A percentile compares a stretch with the other conserved stretches of the same genome.
phyloP scores from a whole-genome alignment of 1,140 invertebrate species.

The Trachymyrmex cornetzi region DNA sequence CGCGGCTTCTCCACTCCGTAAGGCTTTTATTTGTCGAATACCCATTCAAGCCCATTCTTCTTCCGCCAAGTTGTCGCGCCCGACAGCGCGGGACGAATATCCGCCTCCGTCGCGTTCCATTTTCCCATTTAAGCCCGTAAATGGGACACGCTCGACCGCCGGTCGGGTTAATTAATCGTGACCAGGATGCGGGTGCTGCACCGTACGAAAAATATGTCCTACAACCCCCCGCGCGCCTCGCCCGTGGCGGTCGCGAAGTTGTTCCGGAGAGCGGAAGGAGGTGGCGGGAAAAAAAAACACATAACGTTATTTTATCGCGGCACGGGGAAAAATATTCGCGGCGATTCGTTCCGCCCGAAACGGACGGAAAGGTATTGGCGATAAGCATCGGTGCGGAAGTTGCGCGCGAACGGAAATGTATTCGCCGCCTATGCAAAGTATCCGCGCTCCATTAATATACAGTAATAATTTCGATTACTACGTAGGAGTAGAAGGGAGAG shows the following conservation, averaged over 20 bases:
- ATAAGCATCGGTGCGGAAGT: conserved; percentile 22
- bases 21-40: conserved; percentile 36
- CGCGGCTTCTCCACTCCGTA: neutral
- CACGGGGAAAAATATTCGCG: conserved; percentile 38
- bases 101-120: conserved; percentile 61
- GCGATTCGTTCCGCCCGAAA: conserved; percentile 12
- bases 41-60: conserved; percentile 13
- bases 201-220: conserved; percentile 59
- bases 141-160: conserved; percentile 68
- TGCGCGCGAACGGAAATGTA: conserved; percentile 23
- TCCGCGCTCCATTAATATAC: conserved; percentile 23
- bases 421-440: neutral
- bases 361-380: conserved; percentile 30
- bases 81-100: conserved; percentile 50
- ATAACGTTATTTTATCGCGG: conserved; percentile 30
- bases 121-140: conserved; percentile 71
- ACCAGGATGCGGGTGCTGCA: conserved; percentile 58
- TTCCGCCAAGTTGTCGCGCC: conserved; percentile 21
- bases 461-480: conserved; percentile 40
- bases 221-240: neutral
- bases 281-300: neutral
- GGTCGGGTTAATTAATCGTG: conserved; percentile 71
- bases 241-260: neutral
- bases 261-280: conserved; percentile 13
- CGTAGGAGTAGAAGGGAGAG: neutral